phyloP scores from a whole-genome alignment of 2,113 vertebrate species.

The Thamnophis sirtalis region DNA sequence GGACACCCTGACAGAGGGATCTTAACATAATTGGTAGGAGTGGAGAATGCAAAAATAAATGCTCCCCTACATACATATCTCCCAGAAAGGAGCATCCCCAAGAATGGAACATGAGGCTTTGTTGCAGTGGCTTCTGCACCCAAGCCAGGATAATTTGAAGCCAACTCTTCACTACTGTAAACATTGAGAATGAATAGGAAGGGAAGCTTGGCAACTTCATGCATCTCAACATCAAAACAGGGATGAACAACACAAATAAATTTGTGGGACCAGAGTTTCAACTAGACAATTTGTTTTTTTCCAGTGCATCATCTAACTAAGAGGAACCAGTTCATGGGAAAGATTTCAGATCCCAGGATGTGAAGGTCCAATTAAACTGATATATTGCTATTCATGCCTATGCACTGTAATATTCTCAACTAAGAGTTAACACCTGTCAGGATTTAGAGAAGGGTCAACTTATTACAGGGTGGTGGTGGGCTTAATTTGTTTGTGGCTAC shows the following conservation, averaged over 20 bases:
- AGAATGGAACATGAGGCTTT: conserved; percentile 15
- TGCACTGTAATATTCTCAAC: neutral
- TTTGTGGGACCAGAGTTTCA: neutral
- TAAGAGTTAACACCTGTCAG: neutral
- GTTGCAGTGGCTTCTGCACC: neutral
- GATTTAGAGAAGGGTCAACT: neutral
- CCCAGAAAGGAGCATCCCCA: neutral
- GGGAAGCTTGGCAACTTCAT: neutral
- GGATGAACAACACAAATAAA: neutral
- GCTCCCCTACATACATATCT: neutral
- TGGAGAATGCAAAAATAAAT: neutral
- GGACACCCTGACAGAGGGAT: neutral
- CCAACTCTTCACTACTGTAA: neutral
- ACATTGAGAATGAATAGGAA: neutral
- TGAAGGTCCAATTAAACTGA: neutral
- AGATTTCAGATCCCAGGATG: neutral
- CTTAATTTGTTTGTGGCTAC: neutral
- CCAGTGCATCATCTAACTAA: neutral
- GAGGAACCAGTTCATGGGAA: neutral
- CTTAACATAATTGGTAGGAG: neutral
- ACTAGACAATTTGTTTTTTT: neutral
- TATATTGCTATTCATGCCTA: neutral
- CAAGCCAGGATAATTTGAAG: neutral
- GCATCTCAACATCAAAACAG: neutral
- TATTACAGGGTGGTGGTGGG: neutral